Evolutionary conservation across 2,888 invertebrate species (phyloP).

Genomic region (Harpagoxenus sublaevis): DNA sequence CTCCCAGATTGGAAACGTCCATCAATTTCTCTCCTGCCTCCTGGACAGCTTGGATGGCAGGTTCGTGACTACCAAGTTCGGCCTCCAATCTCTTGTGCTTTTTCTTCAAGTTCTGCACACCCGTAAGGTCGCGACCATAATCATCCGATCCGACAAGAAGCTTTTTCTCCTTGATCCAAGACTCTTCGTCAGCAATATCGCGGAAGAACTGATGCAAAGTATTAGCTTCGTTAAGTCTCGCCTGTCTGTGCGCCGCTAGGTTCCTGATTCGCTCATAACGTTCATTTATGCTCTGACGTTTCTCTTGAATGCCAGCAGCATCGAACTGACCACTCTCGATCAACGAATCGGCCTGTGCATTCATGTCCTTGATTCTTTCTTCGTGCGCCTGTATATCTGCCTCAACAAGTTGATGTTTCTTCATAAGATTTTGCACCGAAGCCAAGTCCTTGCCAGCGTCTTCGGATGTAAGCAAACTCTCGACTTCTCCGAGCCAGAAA

Average conservation of each 20-base stretch:
- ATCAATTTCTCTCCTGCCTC: slow-evolving; percentile 96
- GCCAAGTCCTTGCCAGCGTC: slow-evolving; percentile 99
- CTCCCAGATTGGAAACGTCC: slow-evolving; percentile 97
- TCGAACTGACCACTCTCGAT: slow-evolving; percentile 99
- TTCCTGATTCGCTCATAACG: slow-evolving; percentile 97
- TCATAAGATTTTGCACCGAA: slow-evolving; percentile 99
- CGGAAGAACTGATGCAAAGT: slow-evolving; percentile 99
- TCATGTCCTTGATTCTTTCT: slow-evolving; percentile 97
- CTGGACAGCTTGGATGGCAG: slow-evolving; percentile 97
- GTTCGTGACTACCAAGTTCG: slow-evolving; percentile 98
- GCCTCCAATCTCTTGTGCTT: slow-evolving; percentile 99
- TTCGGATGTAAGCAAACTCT: slow-evolving; percentile 97
- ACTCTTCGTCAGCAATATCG: slow-evolving; percentile 99
- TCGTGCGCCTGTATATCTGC: slow-evolving; percentile 99
- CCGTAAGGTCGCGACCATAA: slow-evolving; percentile 98
- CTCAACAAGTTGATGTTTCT: slow-evolving; percentile 99
- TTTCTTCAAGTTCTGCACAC: slow-evolving; percentile 99
- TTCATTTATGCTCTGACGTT: slow-evolving; percentile 98
- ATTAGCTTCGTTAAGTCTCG: slow-evolving; percentile 97
- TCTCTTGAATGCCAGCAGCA: slow-evolving; percentile 97
- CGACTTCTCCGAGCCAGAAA: slow-evolving; percentile 99
- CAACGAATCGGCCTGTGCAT: slow-evolving; percentile 97
- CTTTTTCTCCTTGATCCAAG: slow-evolving; percentile 99
- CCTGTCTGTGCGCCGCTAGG: slow-evolving; percentile 96
- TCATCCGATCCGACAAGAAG: slow-evolving; percentile 98